Conservation (phyloP, 64 coral and sea anemone genomes). For the Acropora yongei region DNA sequence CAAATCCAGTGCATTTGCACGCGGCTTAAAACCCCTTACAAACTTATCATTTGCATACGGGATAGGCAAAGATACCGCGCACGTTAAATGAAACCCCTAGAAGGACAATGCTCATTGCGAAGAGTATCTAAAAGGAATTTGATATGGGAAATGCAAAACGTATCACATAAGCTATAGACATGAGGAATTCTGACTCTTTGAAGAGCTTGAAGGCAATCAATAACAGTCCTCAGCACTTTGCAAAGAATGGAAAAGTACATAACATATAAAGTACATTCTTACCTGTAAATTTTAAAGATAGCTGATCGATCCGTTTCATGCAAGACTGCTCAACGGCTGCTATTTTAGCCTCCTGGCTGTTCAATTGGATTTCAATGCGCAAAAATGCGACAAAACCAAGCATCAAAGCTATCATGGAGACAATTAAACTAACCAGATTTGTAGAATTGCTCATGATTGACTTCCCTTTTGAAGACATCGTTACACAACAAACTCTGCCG, state of each 20-base stretch:
- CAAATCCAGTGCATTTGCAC: no score
- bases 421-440: background rate
- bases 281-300: background rate
- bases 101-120: background rate
- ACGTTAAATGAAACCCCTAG: no score
- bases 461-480: background rate
- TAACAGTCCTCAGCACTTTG: no score
- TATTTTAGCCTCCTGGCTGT: conserved; percentile 4
- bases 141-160: background rate
- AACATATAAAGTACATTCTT: background rate
- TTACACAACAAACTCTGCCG: background rate
- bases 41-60: no score
- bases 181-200: no score
- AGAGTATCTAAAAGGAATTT: background rate
- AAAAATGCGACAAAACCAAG: conserved; percentile 14
- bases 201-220: no score
- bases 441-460: background rate
- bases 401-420: background rate
- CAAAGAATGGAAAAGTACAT: no score
- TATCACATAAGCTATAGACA: no score
- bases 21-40: no score
- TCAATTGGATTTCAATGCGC: conserved; percentile 1
- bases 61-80: no score
- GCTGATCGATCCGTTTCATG: background rate
- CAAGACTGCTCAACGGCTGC: background rate